phyloP scores from a whole-genome alignment of 2,113 vertebrate species.

The Accipiter virgatus region DNA sequence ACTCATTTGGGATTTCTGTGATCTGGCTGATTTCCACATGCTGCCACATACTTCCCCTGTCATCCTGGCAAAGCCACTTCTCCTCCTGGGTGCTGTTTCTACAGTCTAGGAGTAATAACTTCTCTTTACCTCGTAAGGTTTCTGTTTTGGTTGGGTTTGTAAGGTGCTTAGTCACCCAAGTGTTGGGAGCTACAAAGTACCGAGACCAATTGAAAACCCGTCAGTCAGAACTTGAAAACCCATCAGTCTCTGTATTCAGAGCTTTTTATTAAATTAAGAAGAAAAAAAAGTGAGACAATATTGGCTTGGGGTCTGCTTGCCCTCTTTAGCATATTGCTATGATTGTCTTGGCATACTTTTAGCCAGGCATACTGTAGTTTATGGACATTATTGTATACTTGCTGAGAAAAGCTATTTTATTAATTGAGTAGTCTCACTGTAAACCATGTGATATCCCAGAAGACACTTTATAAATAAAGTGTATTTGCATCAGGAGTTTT shows the following conservation, averaged over 20 bases:
- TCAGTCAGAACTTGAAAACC: constrained; percentile 38
- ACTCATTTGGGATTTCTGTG: not conserved
- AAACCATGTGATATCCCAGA: constrained; percentile 53
- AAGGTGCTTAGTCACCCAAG: not conserved
- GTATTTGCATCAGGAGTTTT: constrained; percentile 61
- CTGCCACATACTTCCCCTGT: not conserved
- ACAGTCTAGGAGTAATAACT: not conserved
- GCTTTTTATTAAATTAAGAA: constrained; percentile 63
- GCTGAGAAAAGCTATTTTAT: constrained; percentile 64
- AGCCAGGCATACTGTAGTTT: constrained; percentile 8
- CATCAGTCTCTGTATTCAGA: constrained; percentile 40
- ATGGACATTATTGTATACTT: constrained; percentile 42
- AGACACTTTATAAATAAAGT: constrained; percentile 63
- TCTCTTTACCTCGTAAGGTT: not conserved
- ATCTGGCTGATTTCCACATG: not conserved
- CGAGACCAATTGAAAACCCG: not conserved
- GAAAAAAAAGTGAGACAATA: not conserved
- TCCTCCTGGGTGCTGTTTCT: not conserved
- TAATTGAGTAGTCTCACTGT: constrained; percentile 62
- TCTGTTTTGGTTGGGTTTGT: not conserved
- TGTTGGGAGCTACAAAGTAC: not conserved
- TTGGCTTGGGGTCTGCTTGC: constrained; percentile 46
- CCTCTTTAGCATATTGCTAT: constrained; percentile 42
- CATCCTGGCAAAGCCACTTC: not conserved
- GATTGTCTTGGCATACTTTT: constrained; percentile 40